Conservation (phyloP, 2,797 vertebrate species). For the Aldrovandia affinis region DNA sequence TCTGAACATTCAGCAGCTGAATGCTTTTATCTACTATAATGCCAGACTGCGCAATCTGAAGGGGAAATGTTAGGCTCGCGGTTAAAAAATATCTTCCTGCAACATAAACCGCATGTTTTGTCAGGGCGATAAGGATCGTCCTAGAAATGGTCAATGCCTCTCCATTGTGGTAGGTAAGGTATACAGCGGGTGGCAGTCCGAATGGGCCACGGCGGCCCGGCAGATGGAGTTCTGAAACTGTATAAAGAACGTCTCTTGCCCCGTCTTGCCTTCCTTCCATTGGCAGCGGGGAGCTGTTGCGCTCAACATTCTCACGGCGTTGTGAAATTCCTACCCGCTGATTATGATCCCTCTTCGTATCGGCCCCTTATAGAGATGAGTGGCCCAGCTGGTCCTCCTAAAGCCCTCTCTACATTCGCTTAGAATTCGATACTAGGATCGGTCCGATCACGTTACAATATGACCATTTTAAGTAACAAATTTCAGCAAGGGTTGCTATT, state of each 20-base stretch:
- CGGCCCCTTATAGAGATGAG: no score
- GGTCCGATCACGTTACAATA: neutral
- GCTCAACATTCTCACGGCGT: neutral
- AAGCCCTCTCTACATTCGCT: no score
- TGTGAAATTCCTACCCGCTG: neutral
- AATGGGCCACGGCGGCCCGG: slow-evolving; percentile 91
- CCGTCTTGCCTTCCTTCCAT: neutral
- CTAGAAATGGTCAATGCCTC: slow-evolving; percentile 8
- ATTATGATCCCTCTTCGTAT: no score
- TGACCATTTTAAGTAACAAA: neutral
- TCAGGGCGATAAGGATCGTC: neutral
- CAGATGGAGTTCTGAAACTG: slow-evolving; percentile 89
- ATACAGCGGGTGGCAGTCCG: slow-evolving; percentile 97
- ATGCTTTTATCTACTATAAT: neutral
- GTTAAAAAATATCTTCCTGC: neutral
- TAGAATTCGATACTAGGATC: no score
- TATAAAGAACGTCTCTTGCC: slow-evolving; percentile 26
- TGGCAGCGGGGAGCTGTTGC: neutral
- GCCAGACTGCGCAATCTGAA: neutral
- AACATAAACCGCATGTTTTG: slow-evolving; percentile 13
- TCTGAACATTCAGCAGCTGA: slow-evolving; percentile 1
- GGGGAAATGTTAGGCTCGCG: neutral
- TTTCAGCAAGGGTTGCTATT: neutral
- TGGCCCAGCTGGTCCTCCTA: no score
- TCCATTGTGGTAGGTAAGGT: slow-evolving; percentile 64